Conservation (phyloP, 2,113 vertebrate genomes). For the Panurus biarmicus region DNA sequence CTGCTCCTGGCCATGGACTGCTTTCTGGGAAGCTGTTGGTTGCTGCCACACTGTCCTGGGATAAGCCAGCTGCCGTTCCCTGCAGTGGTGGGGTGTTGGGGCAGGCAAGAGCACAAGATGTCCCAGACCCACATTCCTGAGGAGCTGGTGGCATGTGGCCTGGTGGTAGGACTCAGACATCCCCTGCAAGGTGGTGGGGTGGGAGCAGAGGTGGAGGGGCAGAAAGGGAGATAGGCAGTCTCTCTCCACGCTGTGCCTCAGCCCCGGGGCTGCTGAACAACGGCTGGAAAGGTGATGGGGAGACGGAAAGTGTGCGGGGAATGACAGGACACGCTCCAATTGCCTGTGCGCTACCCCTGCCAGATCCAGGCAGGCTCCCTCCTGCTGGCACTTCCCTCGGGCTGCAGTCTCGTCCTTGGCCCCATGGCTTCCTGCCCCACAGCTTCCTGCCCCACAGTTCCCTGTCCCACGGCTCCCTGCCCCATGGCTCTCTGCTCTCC, state of each 20-base stretch:
- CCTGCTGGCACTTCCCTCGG: neutral
- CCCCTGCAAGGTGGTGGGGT: neutral
- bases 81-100: fast-evolving
- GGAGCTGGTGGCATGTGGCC: neutral
- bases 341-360: neutral
- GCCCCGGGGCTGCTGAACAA: neutral
- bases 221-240: neutral
- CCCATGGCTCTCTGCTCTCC: neutral
- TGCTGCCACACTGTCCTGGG: neutral
- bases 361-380: neutral
- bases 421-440: neutral
- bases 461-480: neutral
- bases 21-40: neutral
- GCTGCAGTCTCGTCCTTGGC: neutral
- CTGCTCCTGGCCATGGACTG: neutral
- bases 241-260: neutral
- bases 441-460: neutral
- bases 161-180: neutral
- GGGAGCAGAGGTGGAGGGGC: neutral
- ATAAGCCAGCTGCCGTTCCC: neutral
- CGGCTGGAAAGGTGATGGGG: neutral
- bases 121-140: neutral
- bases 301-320: neutral
- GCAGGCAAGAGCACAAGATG: neutral
- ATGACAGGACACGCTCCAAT: neutral